phyloP scores from a whole-genome alignment of 2,888 invertebrate genomes.

The Malthinus seriepunctatus region DNA sequence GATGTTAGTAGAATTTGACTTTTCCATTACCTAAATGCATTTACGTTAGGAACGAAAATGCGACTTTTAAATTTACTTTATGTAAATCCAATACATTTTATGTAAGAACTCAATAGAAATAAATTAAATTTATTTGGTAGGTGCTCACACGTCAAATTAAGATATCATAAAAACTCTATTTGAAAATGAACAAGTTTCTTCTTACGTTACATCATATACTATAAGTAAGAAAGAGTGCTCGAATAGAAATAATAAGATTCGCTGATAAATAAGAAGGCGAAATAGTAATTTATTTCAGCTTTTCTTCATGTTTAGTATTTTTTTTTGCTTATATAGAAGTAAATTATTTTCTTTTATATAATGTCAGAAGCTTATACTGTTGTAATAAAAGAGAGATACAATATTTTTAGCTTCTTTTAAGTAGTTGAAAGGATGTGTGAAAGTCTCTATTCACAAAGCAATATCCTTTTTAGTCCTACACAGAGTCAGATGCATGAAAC shows the following conservation, averaged over 20 bases:
- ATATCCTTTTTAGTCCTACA: constrained; percentile 17
- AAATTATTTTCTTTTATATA: constrained; percentile 21
- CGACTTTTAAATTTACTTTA: constrained; percentile 28
- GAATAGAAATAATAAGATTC: constrained; percentile 3
- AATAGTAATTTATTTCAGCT: constrained; percentile 17
- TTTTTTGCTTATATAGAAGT: constrained; percentile 10
- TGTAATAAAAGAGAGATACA: constrained; percentile 23
- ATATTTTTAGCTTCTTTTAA: constrained; percentile 24
- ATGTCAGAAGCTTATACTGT: constrained; percentile 19
- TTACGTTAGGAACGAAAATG: constrained; percentile 28
- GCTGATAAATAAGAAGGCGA: constrained; percentile 8
- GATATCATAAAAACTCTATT: constrained; percentile 10
- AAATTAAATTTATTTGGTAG: constrained; percentile 26
- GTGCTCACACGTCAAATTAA: constrained; percentile 23
- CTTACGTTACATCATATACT: too few relatives aligned
- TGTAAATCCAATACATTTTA: constrained; percentile 27
- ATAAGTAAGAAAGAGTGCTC: not conserved
- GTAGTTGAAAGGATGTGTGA: constrained; percentile 26
- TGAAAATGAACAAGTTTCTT: constrained; percentile 15
- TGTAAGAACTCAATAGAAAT: constrained; percentile 19
- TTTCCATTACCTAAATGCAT: constrained; percentile 25
- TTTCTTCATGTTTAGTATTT: constrained; percentile 5
- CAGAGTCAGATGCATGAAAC: constrained; percentile 13
- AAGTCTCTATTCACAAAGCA: constrained; percentile 21
- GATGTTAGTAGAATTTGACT: constrained; percentile 20